phyloP scores from a whole-genome alignment of 2,888 invertebrate species.

The Punctoribates punctum region DNA sequence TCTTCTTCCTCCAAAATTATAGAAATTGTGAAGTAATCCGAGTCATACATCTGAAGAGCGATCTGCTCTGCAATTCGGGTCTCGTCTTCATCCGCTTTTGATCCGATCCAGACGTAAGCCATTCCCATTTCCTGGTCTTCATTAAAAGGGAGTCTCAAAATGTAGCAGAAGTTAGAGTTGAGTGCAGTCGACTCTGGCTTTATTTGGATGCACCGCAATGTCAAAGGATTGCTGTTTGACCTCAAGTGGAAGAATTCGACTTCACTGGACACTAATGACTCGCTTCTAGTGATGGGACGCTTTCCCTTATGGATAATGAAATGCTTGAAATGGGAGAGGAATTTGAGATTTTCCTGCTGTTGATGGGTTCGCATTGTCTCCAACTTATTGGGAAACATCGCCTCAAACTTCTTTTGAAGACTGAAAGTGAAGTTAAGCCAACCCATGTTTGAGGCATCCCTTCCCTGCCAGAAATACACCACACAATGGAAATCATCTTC shows the following conservation, averaged over 20 bases:
- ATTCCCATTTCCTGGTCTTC: conserved; percentile 79
- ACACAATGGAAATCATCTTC: conserved; percentile 81
- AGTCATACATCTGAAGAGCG: conserved; percentile 84
- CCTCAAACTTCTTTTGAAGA: conserved; percentile 83
- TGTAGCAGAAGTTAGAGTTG: conserved; percentile 93
- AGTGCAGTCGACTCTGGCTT: conserved; percentile 67
- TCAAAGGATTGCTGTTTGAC: conserved; percentile 90
- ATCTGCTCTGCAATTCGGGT: conserved; percentile 81
- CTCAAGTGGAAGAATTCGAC: conserved; percentile 92
- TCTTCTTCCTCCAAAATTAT: conserved; percentile 83
- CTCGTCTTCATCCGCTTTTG: conserved; percentile 76
- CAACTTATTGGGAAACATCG: conserved; percentile 78
- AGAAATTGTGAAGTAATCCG: conserved; percentile 34
- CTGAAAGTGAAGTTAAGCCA: conserved; percentile 99
- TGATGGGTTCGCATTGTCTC: conserved; percentile 93
- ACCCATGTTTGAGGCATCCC: conserved; percentile 95
- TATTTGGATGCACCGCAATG: conserved; percentile 78
- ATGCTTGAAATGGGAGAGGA: conserved; percentile 92
- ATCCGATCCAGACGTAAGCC: conserved; percentile 93
- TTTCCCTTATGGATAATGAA: conserved; percentile 89
- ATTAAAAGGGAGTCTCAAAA: conserved; percentile 81
- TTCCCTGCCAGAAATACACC: conserved; percentile 99
- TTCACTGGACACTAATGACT: conserved; percentile 50
- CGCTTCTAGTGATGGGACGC: conserved; percentile 57
- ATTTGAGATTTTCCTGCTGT: conserved; percentile 97